phyloP scores from a whole-genome alignment of 2,797 vertebrate species.

The Arctocebus calabarensis region DNA sequence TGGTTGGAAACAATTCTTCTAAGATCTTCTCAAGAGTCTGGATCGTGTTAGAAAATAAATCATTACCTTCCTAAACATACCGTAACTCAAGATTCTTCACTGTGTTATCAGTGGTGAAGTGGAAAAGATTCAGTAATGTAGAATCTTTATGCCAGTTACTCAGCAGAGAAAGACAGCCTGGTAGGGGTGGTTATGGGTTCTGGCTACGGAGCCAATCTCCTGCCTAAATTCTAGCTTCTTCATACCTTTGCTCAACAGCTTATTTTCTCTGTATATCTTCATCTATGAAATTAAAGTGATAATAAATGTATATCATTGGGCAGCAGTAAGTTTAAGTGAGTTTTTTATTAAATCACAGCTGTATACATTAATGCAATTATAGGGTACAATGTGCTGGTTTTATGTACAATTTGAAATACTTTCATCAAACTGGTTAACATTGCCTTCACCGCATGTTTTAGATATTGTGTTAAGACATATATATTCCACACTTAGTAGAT shows the following conservation, averaged over 20 bases:
- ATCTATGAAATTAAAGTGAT: background rate
- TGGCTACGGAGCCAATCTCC: background rate
- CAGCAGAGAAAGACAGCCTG: background rate
- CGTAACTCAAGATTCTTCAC: background rate
- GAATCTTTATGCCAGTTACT: background rate
- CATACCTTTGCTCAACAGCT: background rate
- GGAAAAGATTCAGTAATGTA: background rate
- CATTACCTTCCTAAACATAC: background rate
- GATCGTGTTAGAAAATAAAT: slow-evolving; percentile 12
- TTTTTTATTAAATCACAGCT: background rate
- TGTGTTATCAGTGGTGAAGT: background rate
- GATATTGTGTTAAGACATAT: no score
- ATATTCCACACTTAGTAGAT: no score
- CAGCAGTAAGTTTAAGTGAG: background rate
- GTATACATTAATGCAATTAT: no score
- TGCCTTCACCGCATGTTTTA: no score
- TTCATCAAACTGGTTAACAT: no score
- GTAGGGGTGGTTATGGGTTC: background rate
- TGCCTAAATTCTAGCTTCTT: background rate
- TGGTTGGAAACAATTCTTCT: background rate
- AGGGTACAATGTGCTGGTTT: no score
- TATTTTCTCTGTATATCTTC: background rate
- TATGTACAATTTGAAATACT: no score
- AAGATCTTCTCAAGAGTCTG: background rate
- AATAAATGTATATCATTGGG: background rate